Conservation (phyloP, 1,140 invertebrate species). For the Bicyclus anynana region DNA sequence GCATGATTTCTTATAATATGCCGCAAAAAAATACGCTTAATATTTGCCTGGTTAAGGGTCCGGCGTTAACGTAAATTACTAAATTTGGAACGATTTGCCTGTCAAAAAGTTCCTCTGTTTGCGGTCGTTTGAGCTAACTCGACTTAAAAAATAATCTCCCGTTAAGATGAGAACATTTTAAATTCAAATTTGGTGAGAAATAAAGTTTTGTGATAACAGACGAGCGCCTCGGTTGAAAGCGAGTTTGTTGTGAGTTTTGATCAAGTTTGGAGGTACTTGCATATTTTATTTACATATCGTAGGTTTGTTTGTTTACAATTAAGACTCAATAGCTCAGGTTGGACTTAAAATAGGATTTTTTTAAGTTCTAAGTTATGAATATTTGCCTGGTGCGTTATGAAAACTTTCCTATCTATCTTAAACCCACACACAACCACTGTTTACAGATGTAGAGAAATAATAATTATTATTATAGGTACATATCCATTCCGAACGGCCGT, state of each 20-base stretch:
- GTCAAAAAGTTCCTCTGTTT: slow-evolving; percentile 49
- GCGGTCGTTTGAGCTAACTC: slow-evolving; percentile 34
- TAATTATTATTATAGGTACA: no score
- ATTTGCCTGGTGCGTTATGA: no score
- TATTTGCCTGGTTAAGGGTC: no score
- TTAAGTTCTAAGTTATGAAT: no score
- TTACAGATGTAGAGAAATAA: no score
- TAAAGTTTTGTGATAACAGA: slow-evolving; percentile 41
- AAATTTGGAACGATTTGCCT: slow-evolving; percentile 46
- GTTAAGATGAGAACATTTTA: slow-evolving; percentile 44
- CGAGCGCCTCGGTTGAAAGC: background rate
- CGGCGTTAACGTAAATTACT: slow-evolving; percentile 34
- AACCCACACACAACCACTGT: no score
- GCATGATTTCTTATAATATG: no score
- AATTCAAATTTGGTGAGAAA: slow-evolving; percentile 47
- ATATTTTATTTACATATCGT: background rate
- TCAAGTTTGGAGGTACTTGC: slow-evolving; percentile 15
- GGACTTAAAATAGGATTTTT: no score
- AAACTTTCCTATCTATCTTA: no score
- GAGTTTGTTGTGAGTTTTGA: slow-evolving; percentile 18
- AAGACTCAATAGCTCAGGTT: no score
- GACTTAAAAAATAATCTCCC: slow-evolving; percentile 50
- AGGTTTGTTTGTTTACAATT: background rate
- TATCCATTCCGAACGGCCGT: no score
- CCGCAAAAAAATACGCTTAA: no score